Percentiles rank a stretch among this genome's conserved stretches.
Evolutionary conservation across 2,888 invertebrate genomes (phyloP).

Genomic region (Cecidostiba fungosa): DNA sequence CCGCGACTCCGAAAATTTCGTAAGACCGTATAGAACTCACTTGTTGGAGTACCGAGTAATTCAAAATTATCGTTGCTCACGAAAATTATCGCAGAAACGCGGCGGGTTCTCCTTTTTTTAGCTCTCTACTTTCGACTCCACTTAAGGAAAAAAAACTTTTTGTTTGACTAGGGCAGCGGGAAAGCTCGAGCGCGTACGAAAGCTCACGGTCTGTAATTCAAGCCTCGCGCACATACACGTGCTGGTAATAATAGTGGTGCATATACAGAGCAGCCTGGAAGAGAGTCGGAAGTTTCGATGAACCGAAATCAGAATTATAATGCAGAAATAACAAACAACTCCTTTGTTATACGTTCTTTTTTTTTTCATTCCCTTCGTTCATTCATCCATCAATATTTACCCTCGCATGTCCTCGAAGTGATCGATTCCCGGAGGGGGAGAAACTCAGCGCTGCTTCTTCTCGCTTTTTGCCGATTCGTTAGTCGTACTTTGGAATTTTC

Average conservation of each 20-base stretch:
- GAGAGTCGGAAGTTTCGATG: neutral
- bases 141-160: neutral
- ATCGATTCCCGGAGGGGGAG: constrained; percentile 7
- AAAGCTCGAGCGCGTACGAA: neutral
- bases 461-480: constrained; percentile 35
- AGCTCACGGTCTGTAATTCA: neutral
- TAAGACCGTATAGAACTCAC: neutral
- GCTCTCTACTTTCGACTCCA: neutral
- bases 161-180: constrained; percentile 3
- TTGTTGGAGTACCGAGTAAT: neutral
- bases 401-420: constrained; percentile 15
- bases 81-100: neutral
- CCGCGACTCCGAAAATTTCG: neutral
- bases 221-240: neutral
- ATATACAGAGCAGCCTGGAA: neutral
- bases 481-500: neutral
- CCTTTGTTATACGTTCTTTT: neutral
- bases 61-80: constrained; percentile 2
- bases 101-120: neutral
- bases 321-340: constrained; percentile 22
- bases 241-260: neutral
- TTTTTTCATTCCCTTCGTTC: constrained; percentile 2
- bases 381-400: constrained; percentile 41
- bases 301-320: constrained; percentile 20
- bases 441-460: neutral